Percentiles rank a stretch among this genome's conserved stretches.
These are phyloP conservation scores for Tokudaia muenninki DNA, from an alignment of 2,797 vertebrate species.

Conservation along the genomic window DNA sequence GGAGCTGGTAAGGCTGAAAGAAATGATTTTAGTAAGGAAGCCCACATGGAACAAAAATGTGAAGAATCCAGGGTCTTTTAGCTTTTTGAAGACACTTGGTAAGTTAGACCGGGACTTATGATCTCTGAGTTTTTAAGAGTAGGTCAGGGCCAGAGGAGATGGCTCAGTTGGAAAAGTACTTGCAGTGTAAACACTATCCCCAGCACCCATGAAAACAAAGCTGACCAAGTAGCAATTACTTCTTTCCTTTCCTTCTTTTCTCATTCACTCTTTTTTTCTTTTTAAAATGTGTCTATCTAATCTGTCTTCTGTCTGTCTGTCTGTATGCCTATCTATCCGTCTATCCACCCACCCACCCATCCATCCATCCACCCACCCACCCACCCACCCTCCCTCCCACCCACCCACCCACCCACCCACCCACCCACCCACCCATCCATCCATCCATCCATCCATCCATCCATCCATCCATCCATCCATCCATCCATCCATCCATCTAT, in stretches of 20 bases:
- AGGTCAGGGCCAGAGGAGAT: neutral
- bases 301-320: no score
- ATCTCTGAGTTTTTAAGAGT: neutral
- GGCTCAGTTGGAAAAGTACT: neutral
- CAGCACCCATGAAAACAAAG: neutral
- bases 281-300: neutral
- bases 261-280: neutral
- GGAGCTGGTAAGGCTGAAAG: neutral
- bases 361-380: no score
- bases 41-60: neutral
- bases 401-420: no score
- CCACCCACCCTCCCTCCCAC: no score
- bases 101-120: neutral
- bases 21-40: slow-evolving; percentile 13
- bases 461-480: no score
- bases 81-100: neutral
- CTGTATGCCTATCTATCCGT: neutral
- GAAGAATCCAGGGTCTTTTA: neutral
- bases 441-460: no score
- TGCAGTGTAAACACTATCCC: neutral
- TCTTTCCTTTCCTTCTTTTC: neutral
- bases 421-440: no score
- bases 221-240: neutral
- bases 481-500: no score
- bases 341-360: neutral